phyloP scores from a whole-genome alignment of 2,113 vertebrate genomes.

The Hyaena hyaena region DNA sequence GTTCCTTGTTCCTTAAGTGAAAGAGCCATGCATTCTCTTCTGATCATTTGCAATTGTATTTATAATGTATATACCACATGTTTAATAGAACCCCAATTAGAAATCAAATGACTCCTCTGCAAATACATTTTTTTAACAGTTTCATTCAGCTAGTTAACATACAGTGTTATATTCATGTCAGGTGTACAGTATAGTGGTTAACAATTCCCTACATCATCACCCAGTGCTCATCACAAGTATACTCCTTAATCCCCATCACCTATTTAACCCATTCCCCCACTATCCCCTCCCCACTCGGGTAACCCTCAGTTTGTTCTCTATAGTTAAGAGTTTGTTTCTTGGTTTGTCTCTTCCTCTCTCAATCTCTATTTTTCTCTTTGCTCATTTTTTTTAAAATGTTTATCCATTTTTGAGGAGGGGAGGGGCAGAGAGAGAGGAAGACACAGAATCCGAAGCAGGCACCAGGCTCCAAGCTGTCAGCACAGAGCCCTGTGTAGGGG shows the following conservation, averaged over 20 bases:
- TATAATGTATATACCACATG: not conserved
- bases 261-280: not conserved
- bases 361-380: not conserved
- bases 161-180: not conserved
- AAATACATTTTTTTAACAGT: not conserved
- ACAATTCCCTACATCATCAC: not conserved
- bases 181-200: not conserved
- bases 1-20: not conserved
- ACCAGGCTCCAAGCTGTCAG: no score
- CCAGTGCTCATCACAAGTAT: not conserved
- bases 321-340: not conserved
- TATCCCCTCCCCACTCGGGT: not conserved
- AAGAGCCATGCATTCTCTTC: not conserved
- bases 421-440: no score
- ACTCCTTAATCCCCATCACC: not conserved
- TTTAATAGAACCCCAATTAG: not conserved
- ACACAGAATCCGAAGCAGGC: no score
- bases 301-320: not conserved
- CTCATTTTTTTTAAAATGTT: not conserved
- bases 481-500: no score
- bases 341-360: not conserved
- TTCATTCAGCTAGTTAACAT: not conserved
- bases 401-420: no score
- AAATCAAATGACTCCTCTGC: not conserved
- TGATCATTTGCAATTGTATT: not conserved